A percentile compares a stretch with the other conserved stretches of the same genome.
phyloP scores from a whole-genome alignment of 2,113 vertebrate species.

The Equus przewalskii region DNA sequence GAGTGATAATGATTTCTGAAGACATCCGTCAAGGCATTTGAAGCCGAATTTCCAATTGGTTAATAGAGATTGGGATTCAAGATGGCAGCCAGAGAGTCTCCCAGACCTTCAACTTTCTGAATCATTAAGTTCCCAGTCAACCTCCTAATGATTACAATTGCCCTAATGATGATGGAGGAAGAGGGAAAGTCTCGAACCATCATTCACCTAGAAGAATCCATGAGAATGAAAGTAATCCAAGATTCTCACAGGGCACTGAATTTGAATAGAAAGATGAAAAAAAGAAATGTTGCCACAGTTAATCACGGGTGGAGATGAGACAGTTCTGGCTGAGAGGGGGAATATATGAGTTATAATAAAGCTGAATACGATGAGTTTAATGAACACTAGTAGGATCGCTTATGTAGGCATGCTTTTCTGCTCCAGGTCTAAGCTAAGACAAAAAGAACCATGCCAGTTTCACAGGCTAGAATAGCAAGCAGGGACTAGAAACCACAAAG shows the following conservation, averaged over 20 bases:
- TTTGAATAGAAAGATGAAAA: not conserved
- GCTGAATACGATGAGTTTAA: not conserved
- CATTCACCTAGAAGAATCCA: not conserved
- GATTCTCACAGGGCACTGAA: not conserved
- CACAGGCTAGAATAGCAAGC: not conserved
- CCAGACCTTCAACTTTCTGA: not conserved
- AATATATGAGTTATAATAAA: not conserved
- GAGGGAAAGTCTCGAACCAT: not conserved
- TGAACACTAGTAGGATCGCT: not conserved
- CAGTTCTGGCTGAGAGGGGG: not conserved
- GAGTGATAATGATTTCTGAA: slow-evolving; percentile 24
- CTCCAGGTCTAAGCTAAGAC: not conserved
- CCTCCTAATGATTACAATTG: not conserved
- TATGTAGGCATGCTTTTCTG: not conserved
- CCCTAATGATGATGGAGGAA: not conserved
- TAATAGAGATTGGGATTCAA: not conserved
- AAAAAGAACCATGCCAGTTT: not conserved
- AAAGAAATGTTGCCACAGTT: not conserved
- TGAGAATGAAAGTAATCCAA: not conserved
- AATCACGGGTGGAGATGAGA: not conserved
- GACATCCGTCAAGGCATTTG: not conserved
- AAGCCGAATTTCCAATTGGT: slow-evolving; percentile 26
- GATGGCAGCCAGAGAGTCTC: not conserved
- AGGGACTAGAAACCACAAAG: not conserved
- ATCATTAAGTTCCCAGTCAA: not conserved